phyloP scores from a whole-genome alignment of 2,113 vertebrate genomes.

The Vicugna pacos region DNA sequence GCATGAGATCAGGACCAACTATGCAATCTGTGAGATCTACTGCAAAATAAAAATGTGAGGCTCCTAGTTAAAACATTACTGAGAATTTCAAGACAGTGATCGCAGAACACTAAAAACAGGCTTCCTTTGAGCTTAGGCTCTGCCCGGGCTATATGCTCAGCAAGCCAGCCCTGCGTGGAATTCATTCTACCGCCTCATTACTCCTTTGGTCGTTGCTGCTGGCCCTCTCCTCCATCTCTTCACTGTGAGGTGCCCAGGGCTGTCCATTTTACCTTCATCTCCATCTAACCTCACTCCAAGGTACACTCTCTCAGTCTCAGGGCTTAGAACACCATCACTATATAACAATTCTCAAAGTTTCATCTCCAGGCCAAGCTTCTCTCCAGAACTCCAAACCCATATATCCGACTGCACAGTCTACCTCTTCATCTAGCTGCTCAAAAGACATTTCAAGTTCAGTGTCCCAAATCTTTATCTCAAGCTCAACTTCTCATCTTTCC shows the following conservation, averaged over 20 bases:
- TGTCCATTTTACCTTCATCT: not conserved
- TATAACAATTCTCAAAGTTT: not conserved
- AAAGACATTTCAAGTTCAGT: not conserved
- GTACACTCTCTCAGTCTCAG: fast-evolving
- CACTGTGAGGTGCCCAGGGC: no score
- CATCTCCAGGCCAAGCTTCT: not conserved
- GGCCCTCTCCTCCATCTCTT: no score
- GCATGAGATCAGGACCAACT: not conserved
- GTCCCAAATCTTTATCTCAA: not conserved
- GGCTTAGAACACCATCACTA: not conserved
- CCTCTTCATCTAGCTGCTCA: not conserved
- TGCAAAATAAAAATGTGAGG: not conserved
- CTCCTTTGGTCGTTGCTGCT: not conserved
- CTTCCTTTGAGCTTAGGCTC: not conserved
- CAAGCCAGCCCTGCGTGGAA: no score
- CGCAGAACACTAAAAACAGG: not conserved
- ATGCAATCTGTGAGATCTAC: not conserved
- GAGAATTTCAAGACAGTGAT: not conserved
- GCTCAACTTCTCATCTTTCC: not conserved
- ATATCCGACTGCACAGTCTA: not conserved
- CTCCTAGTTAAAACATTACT: not conserved
- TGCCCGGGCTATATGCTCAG: no score
- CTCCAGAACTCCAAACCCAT: not conserved
- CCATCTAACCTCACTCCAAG: not conserved
- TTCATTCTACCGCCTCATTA: not conserved